A percentile compares a stretch with the other conserved stretches of the same genome.
Conservation (phyloP, 2,113 vertebrate genomes). For the Tetraodon nigroviridis region DNA sequence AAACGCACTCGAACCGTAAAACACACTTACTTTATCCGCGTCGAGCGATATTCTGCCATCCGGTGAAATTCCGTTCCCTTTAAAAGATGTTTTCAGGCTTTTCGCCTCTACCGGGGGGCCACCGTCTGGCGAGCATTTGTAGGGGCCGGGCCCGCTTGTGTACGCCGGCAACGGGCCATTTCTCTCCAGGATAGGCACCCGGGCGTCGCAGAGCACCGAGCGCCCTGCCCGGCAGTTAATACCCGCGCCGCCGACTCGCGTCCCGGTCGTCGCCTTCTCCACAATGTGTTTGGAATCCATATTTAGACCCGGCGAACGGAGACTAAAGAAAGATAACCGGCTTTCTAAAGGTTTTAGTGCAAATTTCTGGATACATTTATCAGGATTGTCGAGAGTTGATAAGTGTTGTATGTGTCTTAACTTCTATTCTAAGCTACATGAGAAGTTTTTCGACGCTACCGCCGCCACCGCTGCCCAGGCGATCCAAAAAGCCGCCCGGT, state of each 20-base stretch:
- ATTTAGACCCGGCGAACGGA: conserved; percentile 48
- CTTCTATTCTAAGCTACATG: conserved; percentile 57
- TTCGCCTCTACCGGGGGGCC: conserved; percentile 43
- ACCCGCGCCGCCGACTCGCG: conserved; percentile 52
- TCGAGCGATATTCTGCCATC: conserved; percentile 57
- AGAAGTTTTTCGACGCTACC: conserved; percentile 43
- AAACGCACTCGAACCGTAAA: neutral
- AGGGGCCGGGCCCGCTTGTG: conserved; percentile 51
- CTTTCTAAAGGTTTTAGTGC: conserved; percentile 66
- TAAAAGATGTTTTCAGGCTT: conserved; percentile 42
- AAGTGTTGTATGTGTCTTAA: conserved; percentile 21
- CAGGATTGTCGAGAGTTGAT: conserved; percentile 55
- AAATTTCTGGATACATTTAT: conserved; percentile 73
- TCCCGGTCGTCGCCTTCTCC: conserved; percentile 63
- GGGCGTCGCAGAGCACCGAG: conserved; percentile 49
- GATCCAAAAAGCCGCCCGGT: conserved; percentile 69
- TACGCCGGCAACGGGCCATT: conserved; percentile 45
- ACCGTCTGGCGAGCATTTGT: conserved; percentile 55
- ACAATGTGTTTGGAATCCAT: conserved; percentile 76
- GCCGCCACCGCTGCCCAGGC: conserved; percentile 42
- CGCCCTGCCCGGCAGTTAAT: conserved; percentile 52
- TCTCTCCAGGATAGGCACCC: conserved; percentile 42
- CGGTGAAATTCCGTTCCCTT: conserved; percentile 48
- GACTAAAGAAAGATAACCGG: conserved; percentile 69
- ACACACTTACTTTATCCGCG: conserved; percentile 69